Evolutionary conservation across 2,888 invertebrate genomes (phyloP).

Genomic region (Drosophila yooni): DNA sequence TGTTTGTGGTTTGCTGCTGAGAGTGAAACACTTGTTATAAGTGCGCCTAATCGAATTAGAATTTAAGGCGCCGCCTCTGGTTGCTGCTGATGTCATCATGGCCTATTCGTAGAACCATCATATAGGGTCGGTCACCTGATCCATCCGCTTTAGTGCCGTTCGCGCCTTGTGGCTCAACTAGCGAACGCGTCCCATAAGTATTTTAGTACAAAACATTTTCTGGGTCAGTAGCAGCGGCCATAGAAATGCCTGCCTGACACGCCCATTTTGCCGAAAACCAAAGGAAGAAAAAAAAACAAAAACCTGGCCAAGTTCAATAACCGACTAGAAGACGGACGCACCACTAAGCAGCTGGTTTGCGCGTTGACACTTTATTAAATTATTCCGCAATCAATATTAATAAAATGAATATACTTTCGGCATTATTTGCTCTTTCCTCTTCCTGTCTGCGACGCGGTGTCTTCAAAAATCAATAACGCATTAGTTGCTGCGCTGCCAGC

Average conservation of each 20-base stretch:
- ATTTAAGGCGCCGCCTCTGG: slow-evolving; percentile 25
- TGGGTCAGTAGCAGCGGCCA: slow-evolving; percentile 68
- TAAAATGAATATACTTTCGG: slow-evolving; percentile 66
- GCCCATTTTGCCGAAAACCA: slow-evolving; percentile 31
- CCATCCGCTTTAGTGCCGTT: neutral
- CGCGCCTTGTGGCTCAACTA: neutral
- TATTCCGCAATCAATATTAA: slow-evolving; percentile 74
- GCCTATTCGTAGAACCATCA: slow-evolving; percentile 30
- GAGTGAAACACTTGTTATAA: slow-evolving; percentile 48
- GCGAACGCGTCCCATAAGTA: slow-evolving; percentile 36
- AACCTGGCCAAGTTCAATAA: slow-evolving; percentile 64
- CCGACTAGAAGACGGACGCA: slow-evolving; percentile 11
- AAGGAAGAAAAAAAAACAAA: neutral
- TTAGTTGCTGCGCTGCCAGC: slow-evolving; percentile 22
- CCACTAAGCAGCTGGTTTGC: slow-evolving; percentile 16
- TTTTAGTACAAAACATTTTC: slow-evolving; percentile 64
- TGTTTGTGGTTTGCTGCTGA: neutral
- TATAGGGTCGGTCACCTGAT: slow-evolving; percentile 23
- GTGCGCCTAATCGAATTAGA: slow-evolving; percentile 74
- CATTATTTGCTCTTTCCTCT: slow-evolving; percentile 47
- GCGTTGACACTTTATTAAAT: slow-evolving; percentile 63
- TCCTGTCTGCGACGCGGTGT: slow-evolving; percentile 17
- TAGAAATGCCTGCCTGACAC: slow-evolving; percentile 36
- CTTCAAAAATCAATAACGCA: slow-evolving; percentile 71
- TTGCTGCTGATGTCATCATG: slow-evolving; percentile 64